Base-by-base conservation (phyloP, 1,140 invertebrate species). In the Caerostris extrusa region DNA sequence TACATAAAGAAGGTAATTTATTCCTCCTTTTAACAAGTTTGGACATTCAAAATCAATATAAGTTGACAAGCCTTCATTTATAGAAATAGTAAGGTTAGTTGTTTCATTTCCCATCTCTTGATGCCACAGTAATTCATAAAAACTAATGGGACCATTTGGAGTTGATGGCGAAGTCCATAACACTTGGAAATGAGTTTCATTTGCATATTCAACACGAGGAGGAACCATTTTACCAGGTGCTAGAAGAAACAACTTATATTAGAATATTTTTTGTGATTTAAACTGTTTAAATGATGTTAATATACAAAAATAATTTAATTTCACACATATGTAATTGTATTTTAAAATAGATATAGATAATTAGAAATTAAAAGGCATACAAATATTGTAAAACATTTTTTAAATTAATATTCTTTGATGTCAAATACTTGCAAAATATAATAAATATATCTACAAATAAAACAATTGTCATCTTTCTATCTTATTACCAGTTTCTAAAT, bases 101-200 rank as follows among this genome's bases (percentile, higher is more conserved):
- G 67, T 81, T 56, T 82, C 57, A 81, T 81, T 85, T 71, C 87
- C 87, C 5, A 10, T n/a, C 82, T 64, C 69, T 58, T 60, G 67
- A 5, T 81, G 56, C 86, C 86, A 89, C 50, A 82, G 61, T n/a
- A 93, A 34, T 53, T 77, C 85, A 50, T 93, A 94, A 50, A 56
- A 77, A 92, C 92, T 83, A 53, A 94, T 77, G 7, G 94, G 94
- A 1, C 94, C 94, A 90, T 94, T 94, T 50, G 94, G 90, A 69
- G 17, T 61, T 4, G 58, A 3, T 19, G 94, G 94, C 7, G 7
- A 6, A 53, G 55, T 19, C 94, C 94, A 94, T 7, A 56, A 91
- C 12, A 94, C 50, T 91, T 69, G 69, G 3, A 94, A 7, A 57
- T 86, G 61, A 4, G 94, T 94, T 55, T 83, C 58, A 88, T 94